A percentile compares a stretch with the other conserved stretches of the same genome.
Conservation (phyloP, 2,888 invertebrate species). For the Drosophila macrospina region DNA sequence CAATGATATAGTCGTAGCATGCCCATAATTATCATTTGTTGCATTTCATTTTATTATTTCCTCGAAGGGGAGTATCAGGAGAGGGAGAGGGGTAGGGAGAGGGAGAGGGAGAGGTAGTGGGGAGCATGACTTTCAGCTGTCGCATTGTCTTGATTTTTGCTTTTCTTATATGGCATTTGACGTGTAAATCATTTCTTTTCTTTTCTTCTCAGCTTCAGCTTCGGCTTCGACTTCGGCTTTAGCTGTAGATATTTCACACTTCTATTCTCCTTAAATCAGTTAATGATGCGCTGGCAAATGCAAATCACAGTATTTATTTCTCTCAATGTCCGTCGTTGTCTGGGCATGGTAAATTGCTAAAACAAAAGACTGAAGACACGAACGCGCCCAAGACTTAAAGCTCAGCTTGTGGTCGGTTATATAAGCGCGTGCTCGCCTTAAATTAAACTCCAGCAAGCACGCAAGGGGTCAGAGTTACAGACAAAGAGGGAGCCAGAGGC, state of each 20-base stretch:
- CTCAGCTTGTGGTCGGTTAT: constrained; percentile 60
- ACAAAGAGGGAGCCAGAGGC: constrained; percentile 3
- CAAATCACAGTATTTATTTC: constrained; percentile 58
- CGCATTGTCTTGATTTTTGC: constrained; percentile 44
- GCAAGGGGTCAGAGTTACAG: constrained; percentile 50
- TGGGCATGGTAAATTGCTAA: constrained; percentile 53
- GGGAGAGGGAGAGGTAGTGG: neutral
- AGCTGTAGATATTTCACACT: constrained; percentile 55
- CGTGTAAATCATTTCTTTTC: constrained; percentile 52
- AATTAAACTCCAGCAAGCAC: constrained; percentile 59
- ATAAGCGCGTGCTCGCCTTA: constrained; percentile 72
- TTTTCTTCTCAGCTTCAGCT: neutral
- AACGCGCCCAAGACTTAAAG: constrained; percentile 54
- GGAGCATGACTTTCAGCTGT: constrained; percentile 34
- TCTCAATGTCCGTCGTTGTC: constrained; percentile 53
- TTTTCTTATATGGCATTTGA: constrained; percentile 25
- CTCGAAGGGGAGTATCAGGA: neutral
- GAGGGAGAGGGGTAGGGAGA: neutral
- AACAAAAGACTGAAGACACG: constrained; percentile 74
- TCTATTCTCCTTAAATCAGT: constrained; percentile 37
- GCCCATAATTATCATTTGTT: constrained; percentile 72
- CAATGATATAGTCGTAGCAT: constrained; percentile 56
- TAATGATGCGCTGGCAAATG: constrained; percentile 31
- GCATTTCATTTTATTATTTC: constrained; percentile 64
- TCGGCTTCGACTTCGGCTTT: neutral